Percentiles rank a stretch among this genome's conserved stretches.
phyloP scores from a whole-genome alignment of 2,888 invertebrate genomes.

The Heliconius charithonia region DNA sequence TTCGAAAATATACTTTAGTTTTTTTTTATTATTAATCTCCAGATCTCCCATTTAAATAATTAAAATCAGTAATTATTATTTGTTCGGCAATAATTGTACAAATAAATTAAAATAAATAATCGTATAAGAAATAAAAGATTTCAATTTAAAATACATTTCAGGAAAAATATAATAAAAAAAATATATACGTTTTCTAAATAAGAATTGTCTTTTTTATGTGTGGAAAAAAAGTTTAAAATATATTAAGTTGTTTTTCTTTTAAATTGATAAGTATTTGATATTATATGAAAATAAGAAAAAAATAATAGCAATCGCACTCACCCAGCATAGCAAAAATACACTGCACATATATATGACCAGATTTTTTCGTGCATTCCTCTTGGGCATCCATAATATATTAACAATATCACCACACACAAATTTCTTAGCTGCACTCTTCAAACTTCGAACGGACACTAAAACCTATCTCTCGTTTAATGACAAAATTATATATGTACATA shows the following conservation, averaged over 20 bases:
- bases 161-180: too few species aligned
- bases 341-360: constrained; percentile 48
- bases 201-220: too few species aligned
- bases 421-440: not conserved
- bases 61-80: too few species aligned
- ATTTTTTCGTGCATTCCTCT: constrained; percentile 13
- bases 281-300: not conserved
- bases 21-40: too few species aligned
- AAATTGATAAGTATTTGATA: too few species aligned
- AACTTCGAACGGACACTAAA: not conserved
- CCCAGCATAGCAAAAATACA: constrained; percentile 51
- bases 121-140: too few species aligned
- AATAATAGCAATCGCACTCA: constrained; percentile 26
- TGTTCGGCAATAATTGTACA: too few species aligned
- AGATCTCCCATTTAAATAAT: not conserved
- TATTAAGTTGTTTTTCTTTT: too few species aligned
- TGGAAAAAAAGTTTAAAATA: not conserved
- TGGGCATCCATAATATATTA: not conserved
- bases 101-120: not conserved
- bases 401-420: not conserved
- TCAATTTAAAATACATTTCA: too few species aligned
- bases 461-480: not conserved
- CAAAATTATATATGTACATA: not conserved
- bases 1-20: too few species aligned
- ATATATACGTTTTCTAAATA: too few species aligned